Base-by-base conservation (phyloP, 92 coral and sea anemone species). In the Porites lobata region DNA sequence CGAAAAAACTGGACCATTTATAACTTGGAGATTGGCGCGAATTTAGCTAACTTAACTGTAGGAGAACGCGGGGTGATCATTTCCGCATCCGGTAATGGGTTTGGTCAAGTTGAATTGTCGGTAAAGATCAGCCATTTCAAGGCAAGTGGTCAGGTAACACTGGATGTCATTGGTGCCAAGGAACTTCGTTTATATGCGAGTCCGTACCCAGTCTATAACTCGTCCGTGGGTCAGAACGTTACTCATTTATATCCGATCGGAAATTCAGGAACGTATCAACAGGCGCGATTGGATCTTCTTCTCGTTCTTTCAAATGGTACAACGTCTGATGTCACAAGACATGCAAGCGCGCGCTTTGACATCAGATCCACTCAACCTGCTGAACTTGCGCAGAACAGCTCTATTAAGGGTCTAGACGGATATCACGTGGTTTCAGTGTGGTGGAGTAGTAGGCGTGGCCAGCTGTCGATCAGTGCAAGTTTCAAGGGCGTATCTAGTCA, bases 161-260 rank as follows among this genome's bases (percentile, higher is more conserved):
- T 90, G 20, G 70, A 70, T 13, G 77, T 90, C 57, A 57, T 90
- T 62, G 90, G 86, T 18, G 82, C 72, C 14, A 38, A 24, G 9
- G 72, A 52, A 56, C 77, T 90, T 38, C 38, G 32, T 52, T 7
- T 56, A 12, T 72, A 69, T 32, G 93, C 93, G 12, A 72, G 61
- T 74, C 90, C 86, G 3, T 29, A 90, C 77, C 90, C 93, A 43
- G 10, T 86, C 22, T 85, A 72, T 32, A 72, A 79, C 26, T 77
- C 57, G 9, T 90, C 90, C 6, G 56, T 10, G 21, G 58, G n/a
- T 56, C 53, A 62, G 21, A 54, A 72, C 56, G 72, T 85, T 21
- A 85, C 93, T 53, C 64, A 56, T 22, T 65, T 90, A 10, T 76
- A 77, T 73, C 93, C 90, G 14, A 56, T 90, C 13, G 93, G 93